Percentiles rank a stretch among this genome's conserved stretches.
These are phyloP conservation scores for Gonioctena quinquepunctata DNA, from an alignment of 1,140 invertebrate species.

Conservation along the genomic window DNA sequence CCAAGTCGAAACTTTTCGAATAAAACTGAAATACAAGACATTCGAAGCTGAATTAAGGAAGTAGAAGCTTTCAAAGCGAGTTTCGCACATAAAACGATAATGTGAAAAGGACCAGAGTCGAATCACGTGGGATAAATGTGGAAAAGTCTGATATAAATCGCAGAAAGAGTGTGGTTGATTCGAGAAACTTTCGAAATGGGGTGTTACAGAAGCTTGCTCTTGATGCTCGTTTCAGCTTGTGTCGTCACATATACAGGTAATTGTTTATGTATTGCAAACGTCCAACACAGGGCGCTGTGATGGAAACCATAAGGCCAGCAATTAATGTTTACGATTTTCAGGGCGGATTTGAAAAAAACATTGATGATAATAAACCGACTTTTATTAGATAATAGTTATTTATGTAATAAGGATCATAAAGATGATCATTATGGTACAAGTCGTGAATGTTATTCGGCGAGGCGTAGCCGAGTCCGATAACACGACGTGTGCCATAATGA, in stretches of 20 bases:
- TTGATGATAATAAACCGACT: too few species aligned
- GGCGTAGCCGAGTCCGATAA: too few species aligned
- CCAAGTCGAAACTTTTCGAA: constrained; percentile 2
- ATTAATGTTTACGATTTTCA: too few species aligned
- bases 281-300: too few species aligned
- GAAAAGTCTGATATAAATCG: background rate
- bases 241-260: background rate
- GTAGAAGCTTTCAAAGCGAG: background rate
- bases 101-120: background rate
- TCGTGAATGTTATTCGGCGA: too few species aligned
- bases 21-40: background rate
- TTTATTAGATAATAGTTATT: too few species aligned
- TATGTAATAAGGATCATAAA: too few species aligned
- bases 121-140: background rate
- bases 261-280: too few species aligned
- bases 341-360: too few species aligned
- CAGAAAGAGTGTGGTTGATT: background rate
- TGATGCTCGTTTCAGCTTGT: background rate
- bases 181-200: constrained; percentile 1
- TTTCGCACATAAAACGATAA: background rate
- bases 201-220: background rate
- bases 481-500: too few species aligned
- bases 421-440: too few species aligned
- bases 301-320: too few species aligned
- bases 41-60: background rate